Percentiles rank a stretch among this genome's conserved stretches.
Evolutionary conservation across 1,140 invertebrate species (phyloP).

Genomic region (Drosophila tristis): DNA sequence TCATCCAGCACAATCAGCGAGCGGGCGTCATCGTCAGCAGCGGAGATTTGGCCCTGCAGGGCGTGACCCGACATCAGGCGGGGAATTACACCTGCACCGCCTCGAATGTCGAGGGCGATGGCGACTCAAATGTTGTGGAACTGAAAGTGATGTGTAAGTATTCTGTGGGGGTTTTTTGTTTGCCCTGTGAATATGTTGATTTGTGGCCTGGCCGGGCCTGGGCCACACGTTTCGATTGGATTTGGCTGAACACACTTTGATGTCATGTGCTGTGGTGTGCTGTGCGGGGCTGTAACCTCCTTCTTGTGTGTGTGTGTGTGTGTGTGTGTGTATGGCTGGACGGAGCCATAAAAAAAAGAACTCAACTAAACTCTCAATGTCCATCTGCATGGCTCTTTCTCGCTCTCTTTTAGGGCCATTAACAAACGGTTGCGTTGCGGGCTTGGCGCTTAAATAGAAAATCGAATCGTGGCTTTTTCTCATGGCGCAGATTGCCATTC

Average conservation of each 20-base stretch:
- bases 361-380: background rate
- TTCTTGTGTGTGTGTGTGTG: too few relatives aligned
- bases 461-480: slow-evolving; percentile 32
- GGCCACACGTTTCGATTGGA: slow-evolving; percentile 3
- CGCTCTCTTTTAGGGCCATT: slow-evolving; percentile 26
- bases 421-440: slow-evolving; percentile 36
- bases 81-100: slow-evolving; percentile 95
- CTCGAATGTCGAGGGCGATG: slow-evolving; percentile 94
- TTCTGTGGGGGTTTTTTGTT: too few relatives aligned
- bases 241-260: background rate
- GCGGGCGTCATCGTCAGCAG: slow-evolving; percentile 93
- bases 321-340: too few relatives aligned
- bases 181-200: slow-evolving; percentile 14
- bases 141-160: slow-evolving; percentile 95
- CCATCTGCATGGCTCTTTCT: background rate
- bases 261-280: background rate
- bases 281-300: too few relatives aligned
- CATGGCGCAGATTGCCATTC: slow-evolving; percentile 8
- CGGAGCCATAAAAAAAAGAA: slow-evolving; percentile 24
- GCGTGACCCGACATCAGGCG: slow-evolving; percentile 90
- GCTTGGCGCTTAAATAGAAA: slow-evolving; percentile 41
- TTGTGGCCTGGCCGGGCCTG: background rate
- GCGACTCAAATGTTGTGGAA: slow-evolving; percentile 91
- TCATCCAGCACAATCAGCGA: slow-evolving; percentile 92
- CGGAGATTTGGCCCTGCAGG: slow-evolving; percentile 91